These are phyloP conservation scores for Cynopterus sphinx DNA, from an alignment of 2,797 vertebrate species.

Conservation along the genomic window DNA sequence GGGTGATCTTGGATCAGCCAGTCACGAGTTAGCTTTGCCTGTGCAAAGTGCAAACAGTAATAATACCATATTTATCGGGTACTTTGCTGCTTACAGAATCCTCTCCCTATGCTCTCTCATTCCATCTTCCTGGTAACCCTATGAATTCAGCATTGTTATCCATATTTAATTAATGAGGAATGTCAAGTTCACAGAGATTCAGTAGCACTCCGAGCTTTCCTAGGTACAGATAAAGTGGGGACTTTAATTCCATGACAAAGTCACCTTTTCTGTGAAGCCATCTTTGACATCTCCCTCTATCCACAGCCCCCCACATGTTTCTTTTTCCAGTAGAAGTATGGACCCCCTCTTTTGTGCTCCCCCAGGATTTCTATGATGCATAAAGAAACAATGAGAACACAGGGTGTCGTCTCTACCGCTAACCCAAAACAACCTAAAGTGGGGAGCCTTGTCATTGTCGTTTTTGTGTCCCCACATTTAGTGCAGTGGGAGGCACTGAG, in stretches of 20 bases:
- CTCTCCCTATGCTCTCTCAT: neutral
- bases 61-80: neutral
- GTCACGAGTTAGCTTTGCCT: neutral
- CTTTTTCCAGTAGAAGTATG: neutral
- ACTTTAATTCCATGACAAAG: neutral
- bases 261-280: neutral
- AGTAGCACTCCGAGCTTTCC: neutral
- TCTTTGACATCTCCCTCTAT: neutral
- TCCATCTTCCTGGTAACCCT: neutral
- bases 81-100: neutral
- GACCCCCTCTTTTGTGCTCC: neutral
- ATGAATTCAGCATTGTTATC: neutral
- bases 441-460: neutral
- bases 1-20: neutral
- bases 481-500: neutral
- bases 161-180: neutral
- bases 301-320: neutral
- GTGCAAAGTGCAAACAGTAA: neutral
- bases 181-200: neutral
- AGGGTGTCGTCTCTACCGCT: neutral
- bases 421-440: neutral
- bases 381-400: conserved; percentile 34
- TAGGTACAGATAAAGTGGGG: neutral
- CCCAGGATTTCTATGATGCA: neutral
- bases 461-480: neutral